Percentiles rank a stretch among this genome's conserved stretches.
phyloP scores from a whole-genome alignment of 2,888 invertebrate genomes.

The Ormyrus rosae region DNA sequence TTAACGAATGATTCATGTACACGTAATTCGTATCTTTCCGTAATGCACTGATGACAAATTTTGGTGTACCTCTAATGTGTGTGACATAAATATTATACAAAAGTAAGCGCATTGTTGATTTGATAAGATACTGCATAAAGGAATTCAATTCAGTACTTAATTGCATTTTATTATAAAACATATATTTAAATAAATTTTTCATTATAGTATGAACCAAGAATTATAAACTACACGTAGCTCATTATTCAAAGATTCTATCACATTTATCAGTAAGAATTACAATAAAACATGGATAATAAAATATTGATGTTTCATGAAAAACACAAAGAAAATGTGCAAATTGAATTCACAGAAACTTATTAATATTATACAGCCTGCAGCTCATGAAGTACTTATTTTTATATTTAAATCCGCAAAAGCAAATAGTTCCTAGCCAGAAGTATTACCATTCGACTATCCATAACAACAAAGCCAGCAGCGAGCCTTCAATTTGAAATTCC shows the following conservation, averaged over 20 bases:
- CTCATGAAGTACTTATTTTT: conserved; percentile 26
- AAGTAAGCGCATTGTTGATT: background rate
- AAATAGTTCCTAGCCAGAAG: no score
- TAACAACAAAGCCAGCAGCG: background rate
- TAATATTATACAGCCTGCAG: conserved; percentile 19
- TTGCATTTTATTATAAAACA: background rate
- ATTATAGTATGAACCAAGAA: conserved; percentile 1
- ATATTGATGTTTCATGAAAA: conserved; percentile 16
- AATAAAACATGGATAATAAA: conserved; percentile 16
- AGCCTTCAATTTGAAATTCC: background rate
- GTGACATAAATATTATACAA: conserved; percentile 9
- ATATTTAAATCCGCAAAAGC: conserved; percentile 25
- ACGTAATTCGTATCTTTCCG: conserved; percentile 1
- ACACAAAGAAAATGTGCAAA: conserved; percentile 26
- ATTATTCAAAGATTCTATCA: conserved; percentile 30
- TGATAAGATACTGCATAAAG: background rate
- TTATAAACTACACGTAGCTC: background rate
- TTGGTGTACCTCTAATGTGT: background rate
- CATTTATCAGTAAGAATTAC: conserved; percentile 22
- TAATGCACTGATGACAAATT: conserved; percentile 18
- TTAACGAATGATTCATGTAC: background rate
- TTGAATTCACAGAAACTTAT: conserved; percentile 36
- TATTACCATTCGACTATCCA: no score
- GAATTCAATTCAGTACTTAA: background rate
- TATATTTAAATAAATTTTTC: conserved; percentile 1